Percentiles rank a stretch among this genome's conserved stretches.
phyloP scores from a whole-genome alignment of 2,888 invertebrate genomes.

The Pristionchus fissidentatus region DNA sequence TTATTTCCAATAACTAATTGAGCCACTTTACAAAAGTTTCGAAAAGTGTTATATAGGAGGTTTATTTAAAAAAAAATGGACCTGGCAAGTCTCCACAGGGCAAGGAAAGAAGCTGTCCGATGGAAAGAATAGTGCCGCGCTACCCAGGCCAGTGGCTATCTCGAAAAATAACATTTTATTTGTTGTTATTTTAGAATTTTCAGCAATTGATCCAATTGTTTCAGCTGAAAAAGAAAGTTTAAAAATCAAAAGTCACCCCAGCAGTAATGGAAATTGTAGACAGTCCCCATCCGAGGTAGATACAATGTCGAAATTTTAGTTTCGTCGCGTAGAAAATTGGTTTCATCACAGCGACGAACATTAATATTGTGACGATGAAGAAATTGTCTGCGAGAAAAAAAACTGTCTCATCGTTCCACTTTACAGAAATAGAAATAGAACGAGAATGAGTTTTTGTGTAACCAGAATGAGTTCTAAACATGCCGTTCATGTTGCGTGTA shows the following conservation, averaged over 20 bases:
- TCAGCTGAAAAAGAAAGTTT: neutral
- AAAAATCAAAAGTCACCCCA: neutral
- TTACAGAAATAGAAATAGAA: no score
- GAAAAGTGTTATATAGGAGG: no score
- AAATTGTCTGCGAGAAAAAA: neutral
- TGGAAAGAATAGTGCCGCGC: slow-evolving; percentile 9
- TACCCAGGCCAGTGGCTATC: neutral
- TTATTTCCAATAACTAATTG: no score
- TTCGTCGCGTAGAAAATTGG: neutral
- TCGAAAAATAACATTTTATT: neutral
- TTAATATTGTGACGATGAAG: neutral
- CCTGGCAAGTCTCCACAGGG: slow-evolving; percentile 5
- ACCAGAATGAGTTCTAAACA: no score
- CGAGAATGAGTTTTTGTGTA: no score
- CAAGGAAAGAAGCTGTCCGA: neutral
- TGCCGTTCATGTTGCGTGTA: no score
- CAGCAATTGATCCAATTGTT: no score
- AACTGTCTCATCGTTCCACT: no score
- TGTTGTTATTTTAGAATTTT: no score
- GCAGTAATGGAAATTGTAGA: neutral
- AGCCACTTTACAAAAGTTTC: no score
- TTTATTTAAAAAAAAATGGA: neutral
- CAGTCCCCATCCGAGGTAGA: neutral
- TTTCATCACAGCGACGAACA: slow-evolving; percentile 14
- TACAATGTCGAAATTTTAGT: neutral